Evolutionary conservation across 2,113 vertebrate genomes (phyloP).

Genomic region (Amblyornis subalaris): DNA sequence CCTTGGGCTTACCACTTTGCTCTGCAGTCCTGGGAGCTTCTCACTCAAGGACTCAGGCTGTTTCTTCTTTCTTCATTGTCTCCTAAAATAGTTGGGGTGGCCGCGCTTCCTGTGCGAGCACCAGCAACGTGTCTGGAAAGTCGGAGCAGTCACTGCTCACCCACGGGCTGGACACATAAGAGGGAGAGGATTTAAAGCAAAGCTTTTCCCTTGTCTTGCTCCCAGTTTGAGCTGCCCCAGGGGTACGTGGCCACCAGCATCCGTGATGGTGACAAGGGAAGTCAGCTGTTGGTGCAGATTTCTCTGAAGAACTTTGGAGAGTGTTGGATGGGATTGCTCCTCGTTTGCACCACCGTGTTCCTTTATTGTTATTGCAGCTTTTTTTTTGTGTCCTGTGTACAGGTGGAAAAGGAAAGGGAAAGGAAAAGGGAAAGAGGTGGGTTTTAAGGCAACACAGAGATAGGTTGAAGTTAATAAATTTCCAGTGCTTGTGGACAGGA

Average conservation of each 20-base stretch:
- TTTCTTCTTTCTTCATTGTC: neutral
- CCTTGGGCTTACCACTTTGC: neutral
- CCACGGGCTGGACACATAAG: neutral
- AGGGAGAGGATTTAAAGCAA: neutral
- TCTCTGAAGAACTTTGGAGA: neutral
- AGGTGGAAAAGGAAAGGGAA: neutral
- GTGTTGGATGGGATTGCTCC: neutral
- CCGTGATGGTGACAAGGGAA: neutral
- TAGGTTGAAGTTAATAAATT: neutral
- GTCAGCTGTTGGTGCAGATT: rapidly evolving
- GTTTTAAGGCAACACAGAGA: neutral
- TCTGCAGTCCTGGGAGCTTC: neutral
- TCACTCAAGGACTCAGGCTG: rapidly evolving
- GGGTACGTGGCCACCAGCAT: neutral
- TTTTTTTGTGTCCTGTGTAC: no score
- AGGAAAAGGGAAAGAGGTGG: neutral
- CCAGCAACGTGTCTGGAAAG: neutral
- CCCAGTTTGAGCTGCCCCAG: neutral
- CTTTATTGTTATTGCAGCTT: neutral
- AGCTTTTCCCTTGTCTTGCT: no score
- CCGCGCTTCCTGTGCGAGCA: rapidly evolving
- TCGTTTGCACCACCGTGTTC: rapidly evolving
- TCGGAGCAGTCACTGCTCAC: neutral
- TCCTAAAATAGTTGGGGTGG: neutral
- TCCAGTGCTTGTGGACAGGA: rapidly evolving